Conservation (phyloP, 2,797 vertebrate genomes). For the Rachycentron canadum region DNA sequence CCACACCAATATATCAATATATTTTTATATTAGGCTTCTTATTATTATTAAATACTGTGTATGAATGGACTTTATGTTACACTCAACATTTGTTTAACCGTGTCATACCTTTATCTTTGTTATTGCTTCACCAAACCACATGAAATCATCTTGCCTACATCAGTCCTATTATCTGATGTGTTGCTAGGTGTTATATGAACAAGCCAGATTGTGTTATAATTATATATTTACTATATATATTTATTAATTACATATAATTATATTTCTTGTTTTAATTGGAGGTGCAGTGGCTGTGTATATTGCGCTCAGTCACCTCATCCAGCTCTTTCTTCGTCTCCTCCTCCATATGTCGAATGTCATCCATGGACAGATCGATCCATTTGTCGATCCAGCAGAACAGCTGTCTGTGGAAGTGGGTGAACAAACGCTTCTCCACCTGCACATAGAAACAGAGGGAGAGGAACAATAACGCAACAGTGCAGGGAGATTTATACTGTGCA, state of each 20-base stretch:
- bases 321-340: conserved; percentile 94
- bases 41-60: too few relatives aligned
- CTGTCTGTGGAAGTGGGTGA: conserved; percentile 97
- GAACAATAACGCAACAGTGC: not conserved
- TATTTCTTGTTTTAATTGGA: not conserved
- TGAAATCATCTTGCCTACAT: not conserved
- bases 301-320: conserved; percentile 88
- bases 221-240: too few relatives aligned
- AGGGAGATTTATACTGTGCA: too few relatives aligned
- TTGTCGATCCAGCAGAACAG: conserved; percentile 96
- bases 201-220: not conserved
- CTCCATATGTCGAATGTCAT: conserved; percentile 97
- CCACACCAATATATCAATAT: too few relatives aligned
- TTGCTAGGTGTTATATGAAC: not conserved
- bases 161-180: not conserved
- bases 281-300: not conserved
- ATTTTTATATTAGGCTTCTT: too few relatives aligned
- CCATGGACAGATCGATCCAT: conserved; percentile 95
- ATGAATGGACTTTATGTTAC: too few relatives aligned
- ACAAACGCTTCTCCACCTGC: conserved; percentile 95
- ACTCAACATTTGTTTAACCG: too few relatives aligned
- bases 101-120: not conserved
- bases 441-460: not conserved
- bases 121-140: too few relatives aligned
- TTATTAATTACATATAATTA: too few relatives aligned